These are phyloP conservation scores for Pinna nobilis DNA, from an alignment of 1,140 invertebrate genomes.

Conservation along the genomic window DNA sequence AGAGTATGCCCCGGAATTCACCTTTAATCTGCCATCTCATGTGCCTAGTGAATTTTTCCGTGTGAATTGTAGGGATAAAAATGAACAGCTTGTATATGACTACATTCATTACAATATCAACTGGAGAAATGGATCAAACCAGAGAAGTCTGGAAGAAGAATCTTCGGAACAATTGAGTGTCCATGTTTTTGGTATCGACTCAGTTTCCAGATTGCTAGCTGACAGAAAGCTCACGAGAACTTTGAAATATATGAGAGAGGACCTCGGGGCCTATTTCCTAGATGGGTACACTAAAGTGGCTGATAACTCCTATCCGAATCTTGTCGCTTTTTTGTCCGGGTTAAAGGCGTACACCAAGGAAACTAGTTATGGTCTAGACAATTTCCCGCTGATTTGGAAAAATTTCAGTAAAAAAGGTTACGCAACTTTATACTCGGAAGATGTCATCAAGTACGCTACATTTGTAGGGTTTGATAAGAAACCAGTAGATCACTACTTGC, in stretches of 20 bases:
- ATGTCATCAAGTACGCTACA: conserved; percentile 18
- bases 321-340: conserved; percentile 32
- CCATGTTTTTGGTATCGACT: conserved; percentile 79
- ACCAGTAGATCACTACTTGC: conserved; percentile 27
- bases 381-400: conserved; percentile 29
- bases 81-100: conserved; percentile 12
- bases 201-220: conserved; percentile 88
- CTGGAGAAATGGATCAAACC: conserved; percentile 8
- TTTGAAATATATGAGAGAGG: conserved; percentile 76
- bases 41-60: conserved; percentile 25
- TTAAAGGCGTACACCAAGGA: conserved; percentile 17
- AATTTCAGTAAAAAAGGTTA: conserved; percentile 21
- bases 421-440: conserved; percentile 16
- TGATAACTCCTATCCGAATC: conserved; percentile 29
- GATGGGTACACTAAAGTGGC: conserved; percentile 69
- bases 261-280: conserved; percentile 61
- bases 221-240: conserved; percentile 87
- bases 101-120: conserved; percentile 32
- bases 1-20: not conserved
- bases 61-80: conserved; percentile 21
- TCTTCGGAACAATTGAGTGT: conserved; percentile 18
- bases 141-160: conserved; percentile 8
- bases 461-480: conserved; percentile 30
- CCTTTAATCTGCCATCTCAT: conserved; percentile 15
- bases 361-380: conserved; percentile 3